These are phyloP conservation scores for Rotaria socialis DNA, from an alignment of 2,888 invertebrate genomes.

Conservation along the genomic window DNA sequence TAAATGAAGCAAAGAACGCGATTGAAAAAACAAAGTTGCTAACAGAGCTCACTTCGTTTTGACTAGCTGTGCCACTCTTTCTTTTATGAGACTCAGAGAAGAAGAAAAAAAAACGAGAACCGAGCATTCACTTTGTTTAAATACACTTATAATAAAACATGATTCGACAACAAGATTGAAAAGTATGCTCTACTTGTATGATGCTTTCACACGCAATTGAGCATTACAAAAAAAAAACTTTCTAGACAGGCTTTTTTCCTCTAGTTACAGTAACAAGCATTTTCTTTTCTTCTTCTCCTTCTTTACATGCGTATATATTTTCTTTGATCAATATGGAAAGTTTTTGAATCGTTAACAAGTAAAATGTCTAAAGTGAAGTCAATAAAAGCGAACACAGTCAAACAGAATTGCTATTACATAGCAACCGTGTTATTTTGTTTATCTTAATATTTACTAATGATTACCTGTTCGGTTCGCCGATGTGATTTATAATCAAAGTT, in stretches of 20 bases:
- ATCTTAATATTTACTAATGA: too few species aligned
- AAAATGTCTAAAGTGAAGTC: neutral
- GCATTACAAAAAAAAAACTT: neutral
- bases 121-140: neutral
- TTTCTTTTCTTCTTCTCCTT: neutral
- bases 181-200: neutral
- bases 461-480: neutral
- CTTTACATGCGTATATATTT: too few species aligned
- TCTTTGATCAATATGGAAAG: neutral
- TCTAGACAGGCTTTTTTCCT: neutral
- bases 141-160: neutral
- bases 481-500: neutral
- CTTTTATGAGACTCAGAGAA: too few species aligned
- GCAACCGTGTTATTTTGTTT: neutral
- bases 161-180: neutral
- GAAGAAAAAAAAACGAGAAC: neutral
- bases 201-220: neutral
- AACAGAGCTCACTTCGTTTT: too few species aligned
- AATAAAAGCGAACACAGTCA: neutral
- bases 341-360: too few species aligned
- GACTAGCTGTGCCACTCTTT: too few species aligned
- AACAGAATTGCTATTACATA: neutral
- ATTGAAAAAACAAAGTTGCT: neutral
- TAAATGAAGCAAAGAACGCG: too few species aligned
- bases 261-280: neutral